phyloP scores from a whole-genome alignment of 2,888 invertebrate genomes.

The Leptarthrus brevirostris region DNA sequence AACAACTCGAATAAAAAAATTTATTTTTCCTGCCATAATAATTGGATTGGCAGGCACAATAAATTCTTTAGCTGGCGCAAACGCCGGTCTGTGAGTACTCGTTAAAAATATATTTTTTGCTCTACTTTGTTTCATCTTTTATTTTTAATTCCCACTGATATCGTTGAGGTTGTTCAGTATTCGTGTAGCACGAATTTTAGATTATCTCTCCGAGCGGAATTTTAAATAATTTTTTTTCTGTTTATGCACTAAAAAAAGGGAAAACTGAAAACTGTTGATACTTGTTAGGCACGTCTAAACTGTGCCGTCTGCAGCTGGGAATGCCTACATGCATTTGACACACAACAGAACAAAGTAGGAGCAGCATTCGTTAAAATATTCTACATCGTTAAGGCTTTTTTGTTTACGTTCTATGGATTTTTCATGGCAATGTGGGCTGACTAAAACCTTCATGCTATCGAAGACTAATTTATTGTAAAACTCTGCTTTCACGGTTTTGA shows the following conservation, averaged over 20 bases:
- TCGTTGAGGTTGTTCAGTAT: not conserved
- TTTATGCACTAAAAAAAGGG: not conserved
- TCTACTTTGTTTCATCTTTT: slow-evolving; percentile 25
- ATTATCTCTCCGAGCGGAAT: slow-evolving; percentile 1
- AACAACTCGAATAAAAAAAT: not conserved
- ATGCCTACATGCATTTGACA: slow-evolving; percentile 1
- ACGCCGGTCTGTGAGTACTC: slow-evolving; percentile 1
- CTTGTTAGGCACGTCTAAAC: slow-evolving; percentile 9
- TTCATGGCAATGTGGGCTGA: slow-evolving; percentile 14
- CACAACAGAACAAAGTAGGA: not conserved
- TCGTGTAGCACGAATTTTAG: slow-evolving; percentile 17
- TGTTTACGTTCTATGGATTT: slow-evolving; percentile 2
- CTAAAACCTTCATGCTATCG: not conserved
- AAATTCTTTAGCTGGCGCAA: slow-evolving; percentile 25
- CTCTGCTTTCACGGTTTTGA: not conserved
- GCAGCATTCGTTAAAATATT: slow-evolving; percentile 29
- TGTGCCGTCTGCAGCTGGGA: slow-evolving; percentile 8
- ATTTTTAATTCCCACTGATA: slow-evolving; percentile 22
- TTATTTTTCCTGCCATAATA: slow-evolving; percentile 47
- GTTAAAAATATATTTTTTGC: slow-evolving; percentile 28
- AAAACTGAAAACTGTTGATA: slow-evolving; percentile 18
- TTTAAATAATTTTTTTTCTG: slow-evolving; percentile 8
- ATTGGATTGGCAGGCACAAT: slow-evolving; percentile 47
- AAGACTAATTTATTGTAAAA: slow-evolving; percentile 27
- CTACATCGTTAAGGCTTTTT: slow-evolving; percentile 16